These are phyloP conservation scores for Apamea anceps DNA, from an alignment of 2,888 invertebrate genomes.

Conservation along the genomic window DNA sequence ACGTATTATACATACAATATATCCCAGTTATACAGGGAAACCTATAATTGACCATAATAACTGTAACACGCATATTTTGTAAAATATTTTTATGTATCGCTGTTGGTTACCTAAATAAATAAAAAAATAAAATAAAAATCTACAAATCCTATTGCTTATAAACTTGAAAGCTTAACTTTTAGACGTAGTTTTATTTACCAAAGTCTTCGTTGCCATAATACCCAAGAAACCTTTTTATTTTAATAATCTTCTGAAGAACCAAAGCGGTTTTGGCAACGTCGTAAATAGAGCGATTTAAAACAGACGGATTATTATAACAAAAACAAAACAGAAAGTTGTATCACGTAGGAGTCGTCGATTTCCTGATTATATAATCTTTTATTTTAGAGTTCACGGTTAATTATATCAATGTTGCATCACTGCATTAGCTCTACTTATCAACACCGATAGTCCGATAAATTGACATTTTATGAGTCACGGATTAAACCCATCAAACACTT, in stretches of 20 bases:
- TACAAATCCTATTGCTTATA: constrained; percentile 3
- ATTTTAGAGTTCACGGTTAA: constrained; percentile 72
- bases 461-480: constrained; percentile 66
- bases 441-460: constrained; percentile 56
- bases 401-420: constrained; percentile 58
- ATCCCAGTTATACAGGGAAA: no score
- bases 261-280: constrained; percentile 28
- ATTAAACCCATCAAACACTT: constrained; percentile 65
- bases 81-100: no score
- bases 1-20: no score
- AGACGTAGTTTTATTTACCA: background rate
- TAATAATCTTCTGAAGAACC: constrained; percentile 15
- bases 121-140: no score
- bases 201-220: constrained; percentile 8
- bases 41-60: no score
- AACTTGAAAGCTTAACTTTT: constrained; percentile 8
- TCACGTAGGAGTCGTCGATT: constrained; percentile 38
- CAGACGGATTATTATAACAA: constrained; percentile 28
- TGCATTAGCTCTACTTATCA: constrained; percentile 57
- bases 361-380: constrained; percentile 64
- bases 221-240: constrained; percentile 14
- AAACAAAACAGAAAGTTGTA: constrained; percentile 45
- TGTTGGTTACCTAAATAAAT: no score
- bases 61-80: no score
- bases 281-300: constrained; percentile 41